A percentile compares a stretch with the other conserved stretches of the same genome.
Evolutionary conservation across 2,797 vertebrate species (phyloP).

Genomic region (Aeoliscus strigatus): DNA sequence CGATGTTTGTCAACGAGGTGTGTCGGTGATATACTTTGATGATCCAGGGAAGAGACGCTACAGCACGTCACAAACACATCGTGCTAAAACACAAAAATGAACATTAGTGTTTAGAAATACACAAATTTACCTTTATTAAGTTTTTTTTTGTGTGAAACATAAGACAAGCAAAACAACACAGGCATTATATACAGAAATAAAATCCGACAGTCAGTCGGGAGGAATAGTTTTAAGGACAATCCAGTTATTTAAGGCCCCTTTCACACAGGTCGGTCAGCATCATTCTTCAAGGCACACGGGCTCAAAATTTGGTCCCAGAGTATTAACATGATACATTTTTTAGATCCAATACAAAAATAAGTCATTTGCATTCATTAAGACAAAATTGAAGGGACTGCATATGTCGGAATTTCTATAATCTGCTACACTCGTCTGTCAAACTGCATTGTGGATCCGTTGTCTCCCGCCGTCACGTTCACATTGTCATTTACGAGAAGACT

Average conservation of each 20-base stretch:
- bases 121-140: conserved; percentile 57
- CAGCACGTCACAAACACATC: background rate
- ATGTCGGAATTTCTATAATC: conserved; percentile 24
- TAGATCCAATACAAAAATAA: conserved; percentile 49
- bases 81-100: conserved; percentile 2
- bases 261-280: conserved; percentile 50
- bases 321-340: conserved; percentile 30
- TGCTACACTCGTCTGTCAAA: conserved; percentile 5
- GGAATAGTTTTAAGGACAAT: conserved; percentile 37
- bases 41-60: background rate
- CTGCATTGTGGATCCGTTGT: conserved; percentile 1
- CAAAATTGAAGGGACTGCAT: conserved; percentile 28
- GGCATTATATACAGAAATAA: conserved; percentile 61
- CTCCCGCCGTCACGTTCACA: conserved; percentile 23
- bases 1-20: conserved; percentile 28
- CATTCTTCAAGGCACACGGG: conserved; percentile 40
- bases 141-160: conserved; percentile 27
- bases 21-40: conserved; percentile 18
- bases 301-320: conserved; percentile 57
- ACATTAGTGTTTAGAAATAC: background rate
- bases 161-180: conserved; percentile 28
- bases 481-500: conserved; percentile 31
- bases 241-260: conserved; percentile 47
- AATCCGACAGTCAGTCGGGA: conserved; percentile 29
- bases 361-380: conserved; percentile 47